These are phyloP conservation scores for Tanytarsus gracilentus DNA, from an alignment of 2,888 invertebrate species.

Conservation along the genomic window DNA sequence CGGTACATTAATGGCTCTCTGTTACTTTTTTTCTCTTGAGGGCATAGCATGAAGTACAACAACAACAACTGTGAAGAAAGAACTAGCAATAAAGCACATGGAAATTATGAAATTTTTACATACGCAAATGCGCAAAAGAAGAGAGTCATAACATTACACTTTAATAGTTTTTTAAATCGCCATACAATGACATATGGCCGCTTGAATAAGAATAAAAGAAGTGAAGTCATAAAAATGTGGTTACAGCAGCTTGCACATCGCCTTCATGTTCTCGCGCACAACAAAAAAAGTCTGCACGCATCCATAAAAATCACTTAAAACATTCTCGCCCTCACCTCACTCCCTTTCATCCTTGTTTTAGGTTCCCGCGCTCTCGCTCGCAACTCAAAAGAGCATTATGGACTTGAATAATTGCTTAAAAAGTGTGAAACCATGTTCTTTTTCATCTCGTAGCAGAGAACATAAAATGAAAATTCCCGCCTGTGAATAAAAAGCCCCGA, in stretches of 20 bases:
- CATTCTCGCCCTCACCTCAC: background rate
- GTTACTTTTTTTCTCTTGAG: no score
- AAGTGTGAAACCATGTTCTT: slow-evolving; percentile 15
- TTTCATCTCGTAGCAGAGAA: background rate
- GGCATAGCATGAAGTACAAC: background rate
- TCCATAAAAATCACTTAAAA: slow-evolving; percentile 24
- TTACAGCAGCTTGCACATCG: background rate
- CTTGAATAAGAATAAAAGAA: background rate
- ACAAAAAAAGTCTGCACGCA: no score
- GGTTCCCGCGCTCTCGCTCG: no score
- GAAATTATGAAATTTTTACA: slow-evolving; percentile 18
- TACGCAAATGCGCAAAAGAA: background rate
- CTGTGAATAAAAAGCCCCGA: background rate
- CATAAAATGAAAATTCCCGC: background rate
- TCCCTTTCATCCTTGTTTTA: background rate
- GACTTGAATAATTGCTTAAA: slow-evolving; percentile 12
- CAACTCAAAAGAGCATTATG: no score
- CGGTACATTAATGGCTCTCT: slow-evolving; percentile 15
- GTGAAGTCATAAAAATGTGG: background rate
- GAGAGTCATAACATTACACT: background rate
- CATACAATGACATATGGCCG: slow-evolving; percentile 18
- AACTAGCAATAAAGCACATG: slow-evolving; percentile 1
- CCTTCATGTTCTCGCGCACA: no score
- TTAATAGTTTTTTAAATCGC: slow-evolving; percentile 19
- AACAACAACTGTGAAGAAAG: no score